Percentiles rank a stretch among this genome's conserved stretches.
These are phyloP conservation scores for Sebastes flavidus DNA, from an alignment of 2,797 vertebrate species.

Conservation along the genomic window DNA sequence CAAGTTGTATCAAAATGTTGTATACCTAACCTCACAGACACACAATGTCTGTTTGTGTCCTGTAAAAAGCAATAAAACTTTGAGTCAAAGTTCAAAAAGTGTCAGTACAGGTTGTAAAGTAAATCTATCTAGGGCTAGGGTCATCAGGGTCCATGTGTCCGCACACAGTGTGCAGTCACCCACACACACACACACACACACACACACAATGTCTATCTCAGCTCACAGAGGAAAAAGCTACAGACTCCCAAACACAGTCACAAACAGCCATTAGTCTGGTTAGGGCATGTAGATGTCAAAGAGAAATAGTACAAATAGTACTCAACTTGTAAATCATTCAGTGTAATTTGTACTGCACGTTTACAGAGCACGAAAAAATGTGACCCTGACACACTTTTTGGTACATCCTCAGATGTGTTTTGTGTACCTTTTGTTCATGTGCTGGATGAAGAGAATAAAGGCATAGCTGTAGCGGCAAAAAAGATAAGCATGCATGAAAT, in stretches of 20 bases:
- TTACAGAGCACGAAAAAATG: neutral
- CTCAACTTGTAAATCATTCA: neutral
- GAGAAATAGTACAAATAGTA: neutral
- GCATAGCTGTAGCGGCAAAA: neutral
- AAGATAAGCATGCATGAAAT: neutral
- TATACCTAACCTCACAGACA: neutral
- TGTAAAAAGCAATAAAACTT: neutral
- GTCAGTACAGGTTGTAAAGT: neutral
- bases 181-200: neutral
- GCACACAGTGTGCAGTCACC: neutral
- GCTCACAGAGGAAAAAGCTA: neutral
- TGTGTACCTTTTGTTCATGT: neutral
- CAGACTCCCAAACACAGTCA: neutral
- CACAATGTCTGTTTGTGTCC: neutral
- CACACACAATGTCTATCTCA: neutral
- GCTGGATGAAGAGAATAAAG: neutral
- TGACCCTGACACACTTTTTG: neutral
- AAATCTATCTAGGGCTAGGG: neutral
- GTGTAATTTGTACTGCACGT: neutral
- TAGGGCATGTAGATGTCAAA: neutral
- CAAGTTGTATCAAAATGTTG: neutral
- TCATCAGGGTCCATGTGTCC: neutral
- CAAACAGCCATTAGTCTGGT: neutral
- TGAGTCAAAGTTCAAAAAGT: constrained; percentile 14
- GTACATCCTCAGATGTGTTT: neutral